Evolutionary conservation across 2,113 vertebrate species (phyloP).

Genomic region (Neopipo cinnamomea): DNA sequence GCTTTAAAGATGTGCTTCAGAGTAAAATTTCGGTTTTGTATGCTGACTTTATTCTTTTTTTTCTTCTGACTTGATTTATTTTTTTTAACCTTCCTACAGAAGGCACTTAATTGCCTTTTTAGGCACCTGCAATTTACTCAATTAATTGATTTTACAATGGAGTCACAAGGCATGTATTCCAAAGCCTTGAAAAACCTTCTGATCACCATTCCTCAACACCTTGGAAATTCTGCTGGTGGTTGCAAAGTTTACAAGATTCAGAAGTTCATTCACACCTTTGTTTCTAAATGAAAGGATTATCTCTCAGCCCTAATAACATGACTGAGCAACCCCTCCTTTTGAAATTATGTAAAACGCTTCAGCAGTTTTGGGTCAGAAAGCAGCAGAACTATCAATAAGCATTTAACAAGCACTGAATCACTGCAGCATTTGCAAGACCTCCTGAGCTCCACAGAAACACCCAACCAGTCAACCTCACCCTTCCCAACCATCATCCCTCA

Average conservation of each 20-base stretch:
- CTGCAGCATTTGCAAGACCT: background rate
- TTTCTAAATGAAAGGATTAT: background rate
- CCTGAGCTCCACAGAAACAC: background rate
- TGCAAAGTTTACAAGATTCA: background rate
- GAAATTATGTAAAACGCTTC: background rate
- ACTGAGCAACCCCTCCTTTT: background rate
- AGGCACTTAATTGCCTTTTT: background rate
- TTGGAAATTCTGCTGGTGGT: background rate
- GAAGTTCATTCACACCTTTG: background rate
- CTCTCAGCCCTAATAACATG: background rate
- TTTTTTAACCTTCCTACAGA: background rate
- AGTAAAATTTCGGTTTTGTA: background rate
- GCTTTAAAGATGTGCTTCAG: background rate
- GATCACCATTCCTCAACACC: background rate
- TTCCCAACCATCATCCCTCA: fast-evolving
- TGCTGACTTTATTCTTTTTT: background rate
- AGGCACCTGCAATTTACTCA: background rate
- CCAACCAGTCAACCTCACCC: background rate
- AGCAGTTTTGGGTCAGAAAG: slow-evolving; percentile 27
- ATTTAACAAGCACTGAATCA: background rate
- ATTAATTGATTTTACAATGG: background rate
- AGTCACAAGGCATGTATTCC: background rate
- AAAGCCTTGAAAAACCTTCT: background rate
- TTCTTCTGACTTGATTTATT: background rate
- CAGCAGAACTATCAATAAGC: background rate